phyloP scores from a whole-genome alignment of 2,797 vertebrate genomes.

The Propithecus deckenii region DNA sequence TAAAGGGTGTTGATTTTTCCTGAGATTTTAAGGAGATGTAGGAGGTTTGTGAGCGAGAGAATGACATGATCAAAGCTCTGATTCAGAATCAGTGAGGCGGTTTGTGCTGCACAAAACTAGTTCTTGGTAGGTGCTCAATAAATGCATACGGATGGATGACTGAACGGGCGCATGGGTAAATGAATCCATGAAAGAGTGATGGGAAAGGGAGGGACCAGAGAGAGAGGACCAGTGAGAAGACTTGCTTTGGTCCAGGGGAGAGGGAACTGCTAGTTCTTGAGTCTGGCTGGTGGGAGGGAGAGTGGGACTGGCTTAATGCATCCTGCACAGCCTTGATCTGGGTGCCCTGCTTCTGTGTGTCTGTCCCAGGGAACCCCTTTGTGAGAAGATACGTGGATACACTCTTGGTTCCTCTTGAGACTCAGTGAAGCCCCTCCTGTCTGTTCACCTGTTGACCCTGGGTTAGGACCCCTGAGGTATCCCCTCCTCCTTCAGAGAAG shows the following conservation, averaged over 20 bases:
- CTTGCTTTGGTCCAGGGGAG: background rate
- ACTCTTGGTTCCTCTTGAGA: background rate
- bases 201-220: background rate
- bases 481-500: background rate
- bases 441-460: background rate
- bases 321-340: background rate
- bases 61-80: background rate
- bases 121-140: background rate
- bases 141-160: background rate
- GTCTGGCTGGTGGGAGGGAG: background rate
- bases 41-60: background rate
- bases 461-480: background rate
- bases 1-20: background rate
- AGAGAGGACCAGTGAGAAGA: background rate
- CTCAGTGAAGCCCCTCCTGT: background rate
- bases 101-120: background rate
- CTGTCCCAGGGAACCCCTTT: background rate
- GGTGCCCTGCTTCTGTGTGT: background rate
- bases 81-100: background rate
- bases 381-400: background rate
- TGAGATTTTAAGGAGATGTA: background rate
- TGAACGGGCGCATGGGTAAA: background rate
- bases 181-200: background rate
- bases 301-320: background rate
- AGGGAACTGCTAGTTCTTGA: background rate